Evolutionary conservation across 2,888 invertebrate genomes (phyloP).

Genomic region (Taenaris catops): DNA sequence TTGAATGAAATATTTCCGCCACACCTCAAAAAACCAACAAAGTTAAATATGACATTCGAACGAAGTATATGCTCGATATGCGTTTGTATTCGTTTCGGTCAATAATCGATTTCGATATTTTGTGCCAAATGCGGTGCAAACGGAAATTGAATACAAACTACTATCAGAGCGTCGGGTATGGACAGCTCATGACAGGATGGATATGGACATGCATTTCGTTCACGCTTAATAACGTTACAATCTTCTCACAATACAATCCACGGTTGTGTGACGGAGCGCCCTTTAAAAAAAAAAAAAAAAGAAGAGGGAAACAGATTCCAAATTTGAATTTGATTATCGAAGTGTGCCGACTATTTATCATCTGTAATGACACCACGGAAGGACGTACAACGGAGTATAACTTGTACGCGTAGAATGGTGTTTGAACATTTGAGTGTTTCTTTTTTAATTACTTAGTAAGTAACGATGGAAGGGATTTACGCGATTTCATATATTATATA

Average conservation of each 20-base stretch:
- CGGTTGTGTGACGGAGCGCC: slow-evolving; percentile 52
- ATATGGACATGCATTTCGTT: slow-evolving; percentile 49
- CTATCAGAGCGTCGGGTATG: slow-evolving; percentile 43
- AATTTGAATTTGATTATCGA: slow-evolving; percentile 80
- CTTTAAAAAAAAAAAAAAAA: too few species aligned
- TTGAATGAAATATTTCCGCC: too few species aligned
- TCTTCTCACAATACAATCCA: slow-evolving; percentile 72
- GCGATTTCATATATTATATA: too few species aligned
- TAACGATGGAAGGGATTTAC: too few species aligned
- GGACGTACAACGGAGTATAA: slow-evolving; percentile 36
- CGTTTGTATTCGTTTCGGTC: too few species aligned
- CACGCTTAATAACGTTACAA: slow-evolving; percentile 77
- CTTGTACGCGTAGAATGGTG: too few species aligned
- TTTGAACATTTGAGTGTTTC: too few species aligned
- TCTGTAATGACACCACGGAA: slow-evolving; percentile 70
- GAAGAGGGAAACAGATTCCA: slow-evolving; percentile 76
- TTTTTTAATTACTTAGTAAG: too few species aligned
- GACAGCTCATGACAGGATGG: slow-evolving; percentile 32
- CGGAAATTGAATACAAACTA: slow-evolving; percentile 63
- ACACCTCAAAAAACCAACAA: too few species aligned
- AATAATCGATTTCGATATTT: slow-evolving; percentile 35
- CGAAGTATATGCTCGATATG: too few species aligned
- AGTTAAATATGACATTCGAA: too few species aligned
- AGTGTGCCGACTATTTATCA: slow-evolving; percentile 78
- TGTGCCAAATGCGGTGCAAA: slow-evolving; percentile 31